These are phyloP conservation scores for Ophonus ardosiacus DNA, from an alignment of 2,888 invertebrate species.

Conservation along the genomic window DNA sequence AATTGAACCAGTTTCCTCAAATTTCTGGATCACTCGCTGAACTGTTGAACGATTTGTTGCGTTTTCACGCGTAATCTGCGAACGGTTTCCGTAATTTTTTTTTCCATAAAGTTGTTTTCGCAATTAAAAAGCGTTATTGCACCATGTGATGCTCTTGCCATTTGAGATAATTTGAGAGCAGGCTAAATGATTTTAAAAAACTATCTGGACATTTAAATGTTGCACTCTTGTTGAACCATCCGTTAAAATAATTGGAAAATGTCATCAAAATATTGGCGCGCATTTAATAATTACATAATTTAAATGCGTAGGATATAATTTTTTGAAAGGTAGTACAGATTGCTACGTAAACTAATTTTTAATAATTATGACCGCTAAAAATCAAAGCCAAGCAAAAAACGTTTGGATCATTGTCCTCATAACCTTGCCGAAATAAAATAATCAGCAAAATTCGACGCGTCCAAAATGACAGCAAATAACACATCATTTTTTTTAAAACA, in stretches of 20 bases:
- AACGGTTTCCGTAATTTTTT: too few relatives aligned
- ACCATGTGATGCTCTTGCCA: too few relatives aligned
- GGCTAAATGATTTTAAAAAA: too few relatives aligned
- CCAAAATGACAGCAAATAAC: slow-evolving; percentile 52
- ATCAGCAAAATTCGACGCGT: slow-evolving; percentile 49
- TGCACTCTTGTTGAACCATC: too few relatives aligned
- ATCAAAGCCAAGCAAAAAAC: slow-evolving; percentile 47
- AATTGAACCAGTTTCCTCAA: too few relatives aligned
- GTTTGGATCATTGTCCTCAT: slow-evolving; percentile 55
- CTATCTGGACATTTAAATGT: too few relatives aligned
- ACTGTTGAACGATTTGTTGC: too few relatives aligned
- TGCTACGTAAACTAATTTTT: slow-evolving; percentile 11
- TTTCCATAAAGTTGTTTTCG: too few relatives aligned
- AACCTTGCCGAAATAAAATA: slow-evolving; percentile 55
- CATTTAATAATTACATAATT: slow-evolving; percentile 38
- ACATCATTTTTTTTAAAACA: neutral
- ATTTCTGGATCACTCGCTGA: too few relatives aligned
- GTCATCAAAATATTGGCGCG: slow-evolving; percentile 2
- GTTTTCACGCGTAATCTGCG: too few relatives aligned
- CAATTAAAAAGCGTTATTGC: too few relatives aligned
- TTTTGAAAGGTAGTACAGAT: neutral
- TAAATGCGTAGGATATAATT: neutral
- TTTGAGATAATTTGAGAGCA: too few relatives aligned
- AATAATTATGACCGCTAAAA: slow-evolving; percentile 24
- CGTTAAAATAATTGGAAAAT: neutral